A percentile compares a stretch with the other conserved stretches of the same genome.
Conservation (phyloP, 2,113 vertebrate genomes). For the Chauna torquata region DNA sequence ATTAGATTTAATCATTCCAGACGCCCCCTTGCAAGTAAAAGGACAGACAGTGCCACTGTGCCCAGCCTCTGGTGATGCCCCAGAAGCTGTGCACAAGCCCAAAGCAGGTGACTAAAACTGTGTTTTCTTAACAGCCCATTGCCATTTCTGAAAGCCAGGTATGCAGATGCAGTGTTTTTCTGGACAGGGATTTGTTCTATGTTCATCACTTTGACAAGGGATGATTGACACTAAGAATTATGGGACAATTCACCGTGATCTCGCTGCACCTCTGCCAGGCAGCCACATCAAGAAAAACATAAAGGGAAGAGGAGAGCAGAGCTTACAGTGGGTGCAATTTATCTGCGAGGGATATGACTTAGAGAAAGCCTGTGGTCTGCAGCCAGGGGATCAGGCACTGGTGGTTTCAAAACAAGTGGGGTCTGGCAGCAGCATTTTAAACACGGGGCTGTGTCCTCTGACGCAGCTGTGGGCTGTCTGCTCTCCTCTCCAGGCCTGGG, state of each 20-base stretch:
- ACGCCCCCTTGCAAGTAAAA: neutral
- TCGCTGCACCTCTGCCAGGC: neutral
- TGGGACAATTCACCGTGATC: accelerated
- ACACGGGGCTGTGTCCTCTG: accelerated
- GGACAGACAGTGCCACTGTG: neutral
- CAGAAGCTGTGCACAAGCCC: neutral
- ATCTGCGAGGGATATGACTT: neutral
- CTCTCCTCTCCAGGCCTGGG: accelerated
- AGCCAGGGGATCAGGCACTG: neutral
- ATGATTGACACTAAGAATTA: neutral
- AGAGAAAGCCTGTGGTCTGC: neutral
- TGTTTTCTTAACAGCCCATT: neutral
- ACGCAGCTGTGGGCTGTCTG: neutral
- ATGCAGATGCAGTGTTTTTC: neutral
- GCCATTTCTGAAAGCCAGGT: neutral
- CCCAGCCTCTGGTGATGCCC: neutral
- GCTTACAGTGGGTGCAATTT: neutral
- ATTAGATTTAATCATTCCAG: neutral
- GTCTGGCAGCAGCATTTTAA: neutral
- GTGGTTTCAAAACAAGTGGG: neutral
- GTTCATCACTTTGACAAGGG: neutral
- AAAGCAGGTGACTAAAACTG: neutral
- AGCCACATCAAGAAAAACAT: neutral
- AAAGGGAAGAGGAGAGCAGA: neutral
- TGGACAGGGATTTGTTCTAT: neutral